These are phyloP conservation scores for Metopia argyrocephala DNA, from an alignment of 2,888 invertebrate species.

Conservation along the genomic window DNA sequence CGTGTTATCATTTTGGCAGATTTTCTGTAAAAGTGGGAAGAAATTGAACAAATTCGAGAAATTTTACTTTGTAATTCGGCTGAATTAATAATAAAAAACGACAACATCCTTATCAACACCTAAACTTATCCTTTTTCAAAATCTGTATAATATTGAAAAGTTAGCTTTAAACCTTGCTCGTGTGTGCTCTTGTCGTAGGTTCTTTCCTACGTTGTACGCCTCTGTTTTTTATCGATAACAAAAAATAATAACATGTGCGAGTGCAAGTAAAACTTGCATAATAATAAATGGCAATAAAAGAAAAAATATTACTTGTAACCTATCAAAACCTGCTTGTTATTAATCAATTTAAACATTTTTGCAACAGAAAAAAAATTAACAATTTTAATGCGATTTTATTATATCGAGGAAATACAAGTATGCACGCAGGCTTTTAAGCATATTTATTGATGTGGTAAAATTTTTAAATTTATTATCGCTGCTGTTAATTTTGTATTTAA, in stretches of 20 bases:
- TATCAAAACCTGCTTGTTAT: slow-evolving; percentile 61
- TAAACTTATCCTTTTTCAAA: too few relatives aligned
- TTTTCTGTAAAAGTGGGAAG: too few relatives aligned
- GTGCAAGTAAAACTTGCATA: neutral
- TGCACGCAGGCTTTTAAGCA: neutral
- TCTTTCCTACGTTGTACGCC: too few relatives aligned
- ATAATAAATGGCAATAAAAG: neutral
- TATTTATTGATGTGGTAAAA: neutral
- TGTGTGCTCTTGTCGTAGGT: too few relatives aligned
- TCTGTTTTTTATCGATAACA: too few relatives aligned
- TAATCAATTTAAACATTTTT: slow-evolving; percentile 59
- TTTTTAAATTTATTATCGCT: neutral
- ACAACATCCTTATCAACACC: too few relatives aligned
- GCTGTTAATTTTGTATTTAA: neutral
- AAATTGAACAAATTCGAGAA: too few relatives aligned
- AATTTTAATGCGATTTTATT: neutral
- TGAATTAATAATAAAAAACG: too few relatives aligned
- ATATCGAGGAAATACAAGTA: neutral
- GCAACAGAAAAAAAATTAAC: neutral
- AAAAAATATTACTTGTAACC: slow-evolving; percentile 46
- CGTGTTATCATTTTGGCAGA: too few relatives aligned
- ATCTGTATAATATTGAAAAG: too few relatives aligned
- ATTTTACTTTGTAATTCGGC: too few relatives aligned
- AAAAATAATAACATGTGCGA: neutral
- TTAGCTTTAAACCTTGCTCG: too few relatives aligned